A percentile compares a stretch with the other conserved stretches of the same genome.
Conservation (phyloP, 1,140 invertebrate species). For the Apis mellifera region Amel_HAv3.1 CM009931.2:12470001-12470500, state of each 20-base stretch:
- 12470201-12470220: background rate
- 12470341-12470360: too few species aligned
- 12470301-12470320: too few species aligned
- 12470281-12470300: background rate
- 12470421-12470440: background rate
- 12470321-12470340: too few species aligned
- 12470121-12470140: slow-evolving; percentile 4
- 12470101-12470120: slow-evolving; percentile 37
- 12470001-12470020: background rate
- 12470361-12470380: too few species aligned
- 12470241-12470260: too few species aligned
- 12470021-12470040: background rate
- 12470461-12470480: slow-evolving; percentile 12
- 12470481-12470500: slow-evolving; percentile 44
- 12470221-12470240: slow-evolving; percentile 8
- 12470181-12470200: background rate
- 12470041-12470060: slow-evolving; percentile 42
- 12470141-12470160: slow-evolving; percentile 24
- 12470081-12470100: slow-evolving; percentile 41
- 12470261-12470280: too few species aligned
- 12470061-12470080: slow-evolving; percentile 36
- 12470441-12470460: background rate
- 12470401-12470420: too few species aligned
- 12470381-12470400: too few species aligned
- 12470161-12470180: slow-evolving; percentile 30